Evolutionary conservation across 2,113 vertebrate species (phyloP).

Genomic region (Aythya baeri): DNA sequence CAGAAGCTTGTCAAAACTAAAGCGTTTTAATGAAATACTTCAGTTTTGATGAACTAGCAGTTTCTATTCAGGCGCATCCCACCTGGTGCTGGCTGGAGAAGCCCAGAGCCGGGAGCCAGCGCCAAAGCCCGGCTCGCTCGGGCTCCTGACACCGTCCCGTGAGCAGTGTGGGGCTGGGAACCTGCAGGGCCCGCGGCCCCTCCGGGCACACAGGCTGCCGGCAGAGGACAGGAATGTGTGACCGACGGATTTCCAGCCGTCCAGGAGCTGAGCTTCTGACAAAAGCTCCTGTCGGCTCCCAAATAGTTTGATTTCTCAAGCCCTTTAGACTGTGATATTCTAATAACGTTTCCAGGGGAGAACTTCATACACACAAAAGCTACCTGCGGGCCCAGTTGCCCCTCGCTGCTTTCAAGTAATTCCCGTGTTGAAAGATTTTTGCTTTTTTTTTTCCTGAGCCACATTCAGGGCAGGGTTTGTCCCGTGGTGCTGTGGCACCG

Average conservation of each 20-base stretch:
- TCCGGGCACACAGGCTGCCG: background rate
- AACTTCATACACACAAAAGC: background rate
- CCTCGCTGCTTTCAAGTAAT: background rate
- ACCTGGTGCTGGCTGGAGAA: background rate
- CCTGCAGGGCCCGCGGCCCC: background rate
- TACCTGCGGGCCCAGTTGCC: fast-evolving
- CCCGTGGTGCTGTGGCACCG: background rate
- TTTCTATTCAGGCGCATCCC: background rate
- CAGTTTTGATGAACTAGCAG: background rate
- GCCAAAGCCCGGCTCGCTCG: background rate
- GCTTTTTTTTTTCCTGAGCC: background rate
- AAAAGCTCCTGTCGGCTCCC: background rate
- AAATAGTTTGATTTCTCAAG: background rate
- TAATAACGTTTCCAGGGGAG: background rate
- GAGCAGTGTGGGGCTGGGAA: too few species aligned
- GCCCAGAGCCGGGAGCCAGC: fast-evolving
- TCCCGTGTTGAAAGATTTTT: background rate
- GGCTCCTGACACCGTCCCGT: fast-evolving
- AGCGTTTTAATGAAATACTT: background rate
- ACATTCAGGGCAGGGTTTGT: fast-evolving
- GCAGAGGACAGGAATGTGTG: background rate
- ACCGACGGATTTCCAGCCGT: background rate
- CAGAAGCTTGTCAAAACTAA: background rate
- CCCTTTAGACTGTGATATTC: background rate
- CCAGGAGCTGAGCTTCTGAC: background rate